Base-by-base conservation (phyloP, 2,797 vertebrate species). In the Lepus oiostolus region DNA sequence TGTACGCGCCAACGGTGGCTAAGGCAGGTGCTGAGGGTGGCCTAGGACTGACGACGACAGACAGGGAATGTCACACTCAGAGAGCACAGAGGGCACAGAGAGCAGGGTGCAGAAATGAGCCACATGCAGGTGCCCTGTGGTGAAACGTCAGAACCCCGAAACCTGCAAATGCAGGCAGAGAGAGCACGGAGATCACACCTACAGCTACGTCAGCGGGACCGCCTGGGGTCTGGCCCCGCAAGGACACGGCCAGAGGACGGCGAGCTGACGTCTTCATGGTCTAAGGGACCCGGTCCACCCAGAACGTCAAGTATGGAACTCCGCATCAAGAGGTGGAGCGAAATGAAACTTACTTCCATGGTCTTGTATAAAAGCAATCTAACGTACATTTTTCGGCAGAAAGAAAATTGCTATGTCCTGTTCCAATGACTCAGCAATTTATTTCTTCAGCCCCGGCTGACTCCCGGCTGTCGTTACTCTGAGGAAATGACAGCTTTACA, bases 221-320 rank as follows among this genome's bases (percentile, higher is more conserved):
- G 1, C 42, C 42, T 47, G 42, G 42, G 42, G 42, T 47, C 42
- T 47, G 42, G 42, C 42, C 42, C 8, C 42, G 42, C 42, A 21
- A 21, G 54, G 54, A 16, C 54, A 21, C 19, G 54, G 60, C 60
- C 79, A 58, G 30, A 67, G 68, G 52, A 30, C n/a, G 58, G 12
- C 0, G 2, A 68, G 22, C 82, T 0, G 30, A 28, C 60, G 47
- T 60, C 50, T 35, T 75, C 30, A 35, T 9, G 42, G 42, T 8
- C 17, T 2, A 35, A 28, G 30, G 35, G 35, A 35, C 63, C 63
- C 0, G 4, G 35, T 22, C 12, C 4, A 4, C 12, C 24, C 30
- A 30, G 47, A 63, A 62, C 10, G 35, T 7, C 52, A 38, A 0
- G 11, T 3, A 7, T 0, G n/a, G 52, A 19, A 76, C 38, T 13